Evolutionary conservation across 2,113 vertebrate species (phyloP).

Genomic region (Shinisaurus crocodilurus): DNA sequence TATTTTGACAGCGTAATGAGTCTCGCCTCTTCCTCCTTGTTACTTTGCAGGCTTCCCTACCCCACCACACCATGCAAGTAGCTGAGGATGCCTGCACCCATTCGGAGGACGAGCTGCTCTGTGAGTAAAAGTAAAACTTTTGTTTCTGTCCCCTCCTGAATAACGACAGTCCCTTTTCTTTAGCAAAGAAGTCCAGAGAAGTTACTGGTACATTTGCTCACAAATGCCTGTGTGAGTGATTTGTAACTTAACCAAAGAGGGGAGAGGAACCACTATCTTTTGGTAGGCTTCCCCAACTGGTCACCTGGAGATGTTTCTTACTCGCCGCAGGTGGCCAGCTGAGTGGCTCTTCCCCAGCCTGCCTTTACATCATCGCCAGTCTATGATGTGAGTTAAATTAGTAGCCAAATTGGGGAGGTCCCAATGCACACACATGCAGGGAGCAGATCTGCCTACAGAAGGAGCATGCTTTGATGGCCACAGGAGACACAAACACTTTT

Average conservation of each 20-base stretch:
- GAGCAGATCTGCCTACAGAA: neutral
- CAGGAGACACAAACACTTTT: neutral
- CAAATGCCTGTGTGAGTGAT: neutral
- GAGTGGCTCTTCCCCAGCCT: neutral
- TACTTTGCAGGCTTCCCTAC: neutral
- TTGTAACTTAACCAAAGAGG: neutral
- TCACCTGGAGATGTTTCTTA: neutral
- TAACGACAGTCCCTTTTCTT: neutral
- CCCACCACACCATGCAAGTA: slow-evolving; percentile 66
- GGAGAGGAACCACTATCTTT: neutral
- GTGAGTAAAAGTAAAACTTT: slow-evolving; percentile 12
- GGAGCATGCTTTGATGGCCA: neutral
- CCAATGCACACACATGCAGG: accelerated
- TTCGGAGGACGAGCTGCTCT: slow-evolving; percentile 57
- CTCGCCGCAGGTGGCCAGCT: neutral
- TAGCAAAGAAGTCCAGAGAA: neutral
- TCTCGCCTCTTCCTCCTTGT: neutral
- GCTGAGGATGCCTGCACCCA: slow-evolving; percentile 40
- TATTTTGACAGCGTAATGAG: neutral
- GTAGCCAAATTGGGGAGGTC: neutral
- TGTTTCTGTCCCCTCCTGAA: accelerated
- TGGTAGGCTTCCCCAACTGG: neutral
- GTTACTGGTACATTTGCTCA: neutral
- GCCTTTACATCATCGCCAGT: neutral
- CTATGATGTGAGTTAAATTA: neutral